A percentile compares a stretch with the other conserved stretches of the same genome.
Evolutionary conservation across 2,113 vertebrate species (phyloP).

Genomic region (Brachyhypopomus gauderio): DNA sequence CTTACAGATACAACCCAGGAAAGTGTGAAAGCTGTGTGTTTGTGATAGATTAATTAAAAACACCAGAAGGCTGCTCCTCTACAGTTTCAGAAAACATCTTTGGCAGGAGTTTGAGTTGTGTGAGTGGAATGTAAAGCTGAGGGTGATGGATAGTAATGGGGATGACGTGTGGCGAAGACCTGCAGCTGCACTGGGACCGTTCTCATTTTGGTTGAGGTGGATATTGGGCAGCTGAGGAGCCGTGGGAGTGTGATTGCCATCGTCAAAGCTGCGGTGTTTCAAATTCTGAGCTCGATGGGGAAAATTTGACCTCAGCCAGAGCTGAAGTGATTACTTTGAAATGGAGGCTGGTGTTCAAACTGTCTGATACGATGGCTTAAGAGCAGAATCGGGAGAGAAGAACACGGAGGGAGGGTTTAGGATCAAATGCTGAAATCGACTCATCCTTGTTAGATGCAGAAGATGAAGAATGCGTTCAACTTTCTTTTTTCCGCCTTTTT

Average conservation of each 20-base stretch:
- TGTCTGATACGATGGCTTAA: conserved; percentile 25
- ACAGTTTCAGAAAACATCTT: conserved; percentile 31
- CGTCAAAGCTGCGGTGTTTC: conserved; percentile 27
- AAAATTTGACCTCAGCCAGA: conserved; percentile 32
- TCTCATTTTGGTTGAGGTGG: conserved; percentile 8
- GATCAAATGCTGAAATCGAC: not conserved
- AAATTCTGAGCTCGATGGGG: conserved; percentile 15
- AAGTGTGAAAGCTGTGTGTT: conserved; percentile 20
- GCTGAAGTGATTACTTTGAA: conserved; percentile 45
- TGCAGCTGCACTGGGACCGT: not conserved
- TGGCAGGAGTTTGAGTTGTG: conserved; percentile 14
- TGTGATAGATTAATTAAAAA: conserved; percentile 25
- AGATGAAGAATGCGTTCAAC: not conserved
- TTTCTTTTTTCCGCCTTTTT: not conserved
- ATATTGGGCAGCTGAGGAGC: conserved; percentile 33
- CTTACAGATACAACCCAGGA: not conserved
- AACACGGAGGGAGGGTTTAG: not conserved
- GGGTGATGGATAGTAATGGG: not conserved
- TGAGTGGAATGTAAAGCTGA: not conserved
- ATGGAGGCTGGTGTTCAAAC: conserved; percentile 31
- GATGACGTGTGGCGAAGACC: too few relatives aligned
- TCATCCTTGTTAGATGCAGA: conserved; percentile 14
- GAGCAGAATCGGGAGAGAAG: conserved; percentile 9
- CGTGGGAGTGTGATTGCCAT: conserved; percentile 30
- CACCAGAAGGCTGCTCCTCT: conserved; percentile 7